These are phyloP conservation scores for Petrocephalus sullivani DNA, from an alignment of 2,797 vertebrate genomes.

Conservation along the genomic window DNA sequence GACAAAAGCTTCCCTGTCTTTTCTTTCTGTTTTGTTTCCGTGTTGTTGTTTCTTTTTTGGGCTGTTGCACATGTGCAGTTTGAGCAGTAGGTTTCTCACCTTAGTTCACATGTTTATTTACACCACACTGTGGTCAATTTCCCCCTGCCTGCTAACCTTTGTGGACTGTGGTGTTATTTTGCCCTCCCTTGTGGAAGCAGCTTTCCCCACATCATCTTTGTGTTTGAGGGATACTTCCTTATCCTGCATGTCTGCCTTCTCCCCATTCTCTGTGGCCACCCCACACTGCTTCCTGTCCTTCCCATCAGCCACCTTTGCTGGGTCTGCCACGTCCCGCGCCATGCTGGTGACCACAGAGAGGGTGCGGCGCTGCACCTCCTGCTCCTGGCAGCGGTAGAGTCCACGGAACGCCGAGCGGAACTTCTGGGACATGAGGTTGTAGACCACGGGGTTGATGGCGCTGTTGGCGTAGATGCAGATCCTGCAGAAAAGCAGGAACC, in stretches of 20 bases:
- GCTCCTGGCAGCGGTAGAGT: conserved; percentile 63
- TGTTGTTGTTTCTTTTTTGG: too few relatives aligned
- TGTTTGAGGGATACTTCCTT: background rate
- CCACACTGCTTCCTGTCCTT: conserved; percentile 33
- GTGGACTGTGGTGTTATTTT: background rate
- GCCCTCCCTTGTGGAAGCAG: background rate
- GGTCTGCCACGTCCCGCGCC: conserved; percentile 38
- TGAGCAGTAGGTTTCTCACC: background rate
- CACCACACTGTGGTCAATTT: conserved; percentile 14
- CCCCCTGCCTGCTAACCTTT: background rate
- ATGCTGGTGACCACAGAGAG: conserved; percentile 47
- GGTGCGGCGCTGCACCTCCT: conserved; percentile 40
- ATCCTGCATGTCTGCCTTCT: background rate
- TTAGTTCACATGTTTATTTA: background rate
- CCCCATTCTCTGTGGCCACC: background rate
- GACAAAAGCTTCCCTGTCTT: background rate
- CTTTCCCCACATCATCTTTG: background rate
- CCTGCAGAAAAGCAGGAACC: conserved; percentile 73
- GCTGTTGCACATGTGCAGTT: background rate
- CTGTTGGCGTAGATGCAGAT: conserved; percentile 74
- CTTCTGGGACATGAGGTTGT: conserved; percentile 77
- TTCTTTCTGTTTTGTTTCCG: too few relatives aligned
- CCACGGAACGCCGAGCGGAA: conserved; percentile 65
- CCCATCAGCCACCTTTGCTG: conserved; percentile 36
- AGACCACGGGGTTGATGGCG: conserved; percentile 72